phyloP scores from a whole-genome alignment of 2,888 invertebrate species.

The Syrista parreyssii region DNA sequence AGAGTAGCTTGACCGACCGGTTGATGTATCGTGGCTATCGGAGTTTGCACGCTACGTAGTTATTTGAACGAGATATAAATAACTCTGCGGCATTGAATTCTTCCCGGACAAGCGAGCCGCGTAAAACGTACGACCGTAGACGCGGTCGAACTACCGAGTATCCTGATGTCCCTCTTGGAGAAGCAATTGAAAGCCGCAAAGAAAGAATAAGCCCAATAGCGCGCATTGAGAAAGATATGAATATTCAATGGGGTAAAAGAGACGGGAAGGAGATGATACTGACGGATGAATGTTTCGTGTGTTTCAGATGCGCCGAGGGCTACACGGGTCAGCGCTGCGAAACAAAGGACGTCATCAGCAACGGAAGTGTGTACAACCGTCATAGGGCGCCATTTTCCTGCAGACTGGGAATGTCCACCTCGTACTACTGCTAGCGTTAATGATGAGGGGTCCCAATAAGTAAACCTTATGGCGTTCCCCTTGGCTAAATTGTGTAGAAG shows the following conservation, averaged over 20 bases:
- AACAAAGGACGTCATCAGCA: constrained; percentile 80
- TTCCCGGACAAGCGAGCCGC: constrained; percentile 28
- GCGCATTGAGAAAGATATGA: no score
- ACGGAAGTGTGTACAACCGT: constrained; percentile 81
- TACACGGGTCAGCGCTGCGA: constrained; percentile 84
- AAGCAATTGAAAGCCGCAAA: no score
- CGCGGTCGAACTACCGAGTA: no score
- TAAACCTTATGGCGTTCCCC: constrained; percentile 1
- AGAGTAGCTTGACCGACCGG: constrained; percentile 1
- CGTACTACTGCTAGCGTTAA: constrained; percentile 79
- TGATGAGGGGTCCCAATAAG: constrained; percentile 58
- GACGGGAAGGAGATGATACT: no score
- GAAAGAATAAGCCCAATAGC: no score
- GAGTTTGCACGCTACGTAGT: constrained; percentile 35
- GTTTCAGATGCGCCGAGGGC: constrained; percentile 81
- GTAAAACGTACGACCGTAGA: no score
- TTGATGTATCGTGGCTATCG: not conserved
- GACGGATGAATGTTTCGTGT: constrained; percentile 14
- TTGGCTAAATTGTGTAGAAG: not conserved
- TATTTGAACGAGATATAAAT: constrained; percentile 47
- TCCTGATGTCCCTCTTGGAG: no score
- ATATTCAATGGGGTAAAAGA: no score
- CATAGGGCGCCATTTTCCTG: constrained; percentile 76
- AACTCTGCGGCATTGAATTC: constrained; percentile 12
- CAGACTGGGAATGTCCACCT: constrained; percentile 82